Percentiles rank a stretch among this genome's conserved stretches.
Evolutionary conservation across 1,140 invertebrate genomes (phyloP).

Genomic region (Megalopta genalis): DNA sequence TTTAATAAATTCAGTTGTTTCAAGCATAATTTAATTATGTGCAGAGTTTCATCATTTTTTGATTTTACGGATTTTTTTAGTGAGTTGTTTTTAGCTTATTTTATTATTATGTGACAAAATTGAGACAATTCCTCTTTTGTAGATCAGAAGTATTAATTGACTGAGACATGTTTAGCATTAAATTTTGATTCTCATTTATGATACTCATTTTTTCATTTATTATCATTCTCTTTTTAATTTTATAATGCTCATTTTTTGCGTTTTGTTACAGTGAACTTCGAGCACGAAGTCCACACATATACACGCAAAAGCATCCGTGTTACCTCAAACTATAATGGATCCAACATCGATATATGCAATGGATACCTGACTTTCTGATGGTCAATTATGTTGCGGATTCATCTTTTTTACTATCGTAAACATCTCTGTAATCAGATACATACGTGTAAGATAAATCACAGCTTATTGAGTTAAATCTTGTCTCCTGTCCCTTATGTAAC

Average conservation of each 20-base stretch:
- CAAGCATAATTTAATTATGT: too few relatives aligned
- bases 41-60: too few relatives aligned
- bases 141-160: too few relatives aligned
- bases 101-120: too few relatives aligned
- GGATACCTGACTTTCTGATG: neutral
- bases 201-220: too few relatives aligned
- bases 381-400: neutral
- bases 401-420: neutral
- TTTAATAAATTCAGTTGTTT: too few relatives aligned
- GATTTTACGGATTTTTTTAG: too few relatives aligned
- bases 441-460: conserved; percentile 3
- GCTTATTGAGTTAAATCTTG: neutral
- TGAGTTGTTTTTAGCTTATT: too few relatives aligned
- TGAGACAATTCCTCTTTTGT: too few relatives aligned
- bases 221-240: neutral
- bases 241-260: neutral
- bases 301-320: neutral
- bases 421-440: too few relatives aligned
- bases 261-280: conserved; percentile 7
- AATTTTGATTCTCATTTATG: too few relatives aligned
- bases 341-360: neutral
- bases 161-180: too few relatives aligned
- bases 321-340: neutral
- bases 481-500: neutral
- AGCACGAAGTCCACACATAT: neutral